phyloP scores from a whole-genome alignment of 2,797 vertebrate species.

The Syngnathus acus region DNA sequence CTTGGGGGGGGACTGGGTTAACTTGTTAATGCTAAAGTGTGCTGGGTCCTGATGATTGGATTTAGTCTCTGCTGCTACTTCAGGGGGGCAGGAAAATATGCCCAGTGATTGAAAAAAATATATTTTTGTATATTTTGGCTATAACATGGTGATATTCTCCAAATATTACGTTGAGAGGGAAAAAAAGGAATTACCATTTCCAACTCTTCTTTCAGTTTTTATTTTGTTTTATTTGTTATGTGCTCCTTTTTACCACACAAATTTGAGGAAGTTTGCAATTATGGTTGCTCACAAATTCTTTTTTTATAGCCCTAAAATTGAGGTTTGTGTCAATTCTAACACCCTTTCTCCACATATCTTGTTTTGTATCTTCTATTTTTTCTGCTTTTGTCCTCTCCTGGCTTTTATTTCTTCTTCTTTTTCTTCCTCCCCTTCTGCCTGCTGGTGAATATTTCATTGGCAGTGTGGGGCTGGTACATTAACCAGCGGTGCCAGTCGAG shows the following conservation, averaged over 20 bases:
- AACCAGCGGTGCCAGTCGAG: slow-evolving; percentile 71
- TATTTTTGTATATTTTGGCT: neutral
- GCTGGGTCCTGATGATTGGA: slow-evolving; percentile 17
- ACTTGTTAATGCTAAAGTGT: slow-evolving; percentile 42
- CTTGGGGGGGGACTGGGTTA: slow-evolving; percentile 23
- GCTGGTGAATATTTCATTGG: slow-evolving; percentile 68
- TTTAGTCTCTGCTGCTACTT: neutral
- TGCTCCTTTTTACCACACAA: too few relatives aligned
- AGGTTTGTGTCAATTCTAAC: slow-evolving; percentile 10
- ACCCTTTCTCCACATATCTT: slow-evolving; percentile 26
- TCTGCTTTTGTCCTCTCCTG: slow-evolving; percentile 40
- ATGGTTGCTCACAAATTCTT: neutral
- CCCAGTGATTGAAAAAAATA: neutral
- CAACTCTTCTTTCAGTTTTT: too few relatives aligned
- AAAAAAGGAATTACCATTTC: neutral
- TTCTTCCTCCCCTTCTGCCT: slow-evolving; percentile 20
- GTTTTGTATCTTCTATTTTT: slow-evolving; percentile 46
- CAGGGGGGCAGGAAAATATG: neutral
- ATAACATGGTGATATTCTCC: neutral
- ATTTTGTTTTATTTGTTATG: too few relatives aligned
- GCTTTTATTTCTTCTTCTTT: slow-evolving; percentile 21
- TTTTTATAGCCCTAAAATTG: slow-evolving; percentile 22
- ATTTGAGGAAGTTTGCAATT: neutral
- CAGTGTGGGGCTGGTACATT: slow-evolving; percentile 60
- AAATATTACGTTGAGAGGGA: too few relatives aligned